Conservation (phyloP, 2,113 vertebrate genomes). For the Eurystomus gularis region DNA sequence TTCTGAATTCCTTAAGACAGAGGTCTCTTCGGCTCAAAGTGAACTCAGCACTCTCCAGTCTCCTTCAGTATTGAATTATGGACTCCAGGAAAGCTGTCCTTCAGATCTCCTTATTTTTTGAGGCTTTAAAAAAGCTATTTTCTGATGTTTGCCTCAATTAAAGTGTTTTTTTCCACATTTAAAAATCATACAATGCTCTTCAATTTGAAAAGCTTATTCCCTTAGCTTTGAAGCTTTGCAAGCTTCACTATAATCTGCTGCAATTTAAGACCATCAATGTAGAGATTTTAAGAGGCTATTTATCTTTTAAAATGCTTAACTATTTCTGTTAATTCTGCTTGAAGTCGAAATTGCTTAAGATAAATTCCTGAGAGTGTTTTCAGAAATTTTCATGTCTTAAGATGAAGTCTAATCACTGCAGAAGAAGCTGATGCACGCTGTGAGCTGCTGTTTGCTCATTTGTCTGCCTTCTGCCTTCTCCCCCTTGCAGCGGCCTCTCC, state of each 20-base stretch:
- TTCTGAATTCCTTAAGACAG: not conserved
- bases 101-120: not conserved
- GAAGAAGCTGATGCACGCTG: not conserved
- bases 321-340: not conserved
- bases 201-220: not conserved
- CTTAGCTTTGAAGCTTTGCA: not conserved
- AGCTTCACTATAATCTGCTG: not conserved
- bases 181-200: not conserved
- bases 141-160: not conserved
- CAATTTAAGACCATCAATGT: not conserved
- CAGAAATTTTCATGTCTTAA: not conserved
- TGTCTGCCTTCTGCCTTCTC: not conserved
- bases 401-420: not conserved
- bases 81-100: not conserved
- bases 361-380: not conserved
- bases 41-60: not conserved
- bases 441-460: not conserved
- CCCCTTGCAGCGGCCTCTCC: rapidly evolving
- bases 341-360: not conserved
- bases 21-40: not conserved
- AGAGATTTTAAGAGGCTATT: not conserved
- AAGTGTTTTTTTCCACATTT: not conserved
- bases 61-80: not conserved
- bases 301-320: not conserved
- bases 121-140: not conserved